phyloP scores from a whole-genome alignment of 2,888 invertebrate species.

The Hyposoter dolosus region DNA sequence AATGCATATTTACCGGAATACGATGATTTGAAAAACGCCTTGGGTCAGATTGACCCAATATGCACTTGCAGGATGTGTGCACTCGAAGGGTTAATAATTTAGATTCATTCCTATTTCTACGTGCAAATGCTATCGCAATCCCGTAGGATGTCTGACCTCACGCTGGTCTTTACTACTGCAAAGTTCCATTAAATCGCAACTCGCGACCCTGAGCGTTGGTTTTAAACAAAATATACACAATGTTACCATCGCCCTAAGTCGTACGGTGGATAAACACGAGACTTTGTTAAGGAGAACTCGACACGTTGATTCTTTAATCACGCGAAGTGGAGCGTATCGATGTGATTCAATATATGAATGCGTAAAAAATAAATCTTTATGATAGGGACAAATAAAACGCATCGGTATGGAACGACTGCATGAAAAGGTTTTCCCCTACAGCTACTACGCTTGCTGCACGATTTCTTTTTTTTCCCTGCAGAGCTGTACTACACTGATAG shows the following conservation, averaged over 20 bases:
- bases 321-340: slow-evolving; percentile 16
- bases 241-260: neutral
- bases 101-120: neutral
- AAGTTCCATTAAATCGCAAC: neutral
- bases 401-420: neutral
- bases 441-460: neutral
- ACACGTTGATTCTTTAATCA: neutral
- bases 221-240: neutral
- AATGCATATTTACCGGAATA: no score
- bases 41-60: no score
- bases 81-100: neutral
- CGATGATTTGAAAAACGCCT: no score
- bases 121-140: neutral
- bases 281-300: neutral
- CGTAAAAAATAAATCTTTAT: neutral
- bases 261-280: neutral
- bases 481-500: neutral
- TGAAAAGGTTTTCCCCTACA: neutral
- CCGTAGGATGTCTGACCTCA: neutral
- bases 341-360: slow-evolving; percentile 6
- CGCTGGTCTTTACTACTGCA: neutral
- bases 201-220: neutral
- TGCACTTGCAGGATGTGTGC: no score
- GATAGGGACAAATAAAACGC: neutral
- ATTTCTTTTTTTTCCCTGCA: neutral